phyloP scores from a whole-genome alignment of 2,797 vertebrate genomes.

The Sylvia borin region DNA sequence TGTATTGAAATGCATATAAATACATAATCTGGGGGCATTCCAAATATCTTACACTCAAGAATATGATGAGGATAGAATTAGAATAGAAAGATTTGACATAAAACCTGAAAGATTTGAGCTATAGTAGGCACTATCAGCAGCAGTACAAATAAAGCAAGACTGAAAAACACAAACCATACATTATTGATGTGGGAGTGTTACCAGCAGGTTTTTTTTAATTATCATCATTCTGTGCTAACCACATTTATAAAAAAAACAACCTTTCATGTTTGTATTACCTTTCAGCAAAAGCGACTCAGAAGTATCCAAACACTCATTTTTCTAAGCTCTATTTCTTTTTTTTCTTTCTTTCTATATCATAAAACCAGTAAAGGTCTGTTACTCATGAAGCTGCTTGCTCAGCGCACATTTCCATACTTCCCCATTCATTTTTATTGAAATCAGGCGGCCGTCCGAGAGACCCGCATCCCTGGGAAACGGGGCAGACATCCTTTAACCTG shows the following conservation, averaged over 20 bases:
- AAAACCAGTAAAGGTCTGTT: constrained; percentile 30
- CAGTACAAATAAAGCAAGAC: not conserved
- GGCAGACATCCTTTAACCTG: constrained; percentile 71
- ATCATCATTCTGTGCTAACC: not conserved
- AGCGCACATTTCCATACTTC: constrained; percentile 47
- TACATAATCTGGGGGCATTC: not conserved
- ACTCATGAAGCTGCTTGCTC: not conserved
- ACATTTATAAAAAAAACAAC: not conserved
- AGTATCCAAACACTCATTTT: not conserved
- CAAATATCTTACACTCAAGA: not conserved
- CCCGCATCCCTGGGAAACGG: not conserved
- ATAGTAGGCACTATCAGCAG: not conserved
- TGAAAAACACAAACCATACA: not conserved
- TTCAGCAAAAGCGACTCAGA: not conserved
- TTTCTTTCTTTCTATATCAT: not conserved
- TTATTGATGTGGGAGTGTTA: not conserved
- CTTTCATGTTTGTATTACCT: not conserved
- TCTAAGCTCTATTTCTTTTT: not conserved
- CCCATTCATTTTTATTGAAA: constrained; percentile 63
- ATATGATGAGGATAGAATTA: not conserved
- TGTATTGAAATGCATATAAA: not conserved
- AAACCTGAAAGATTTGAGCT: not conserved
- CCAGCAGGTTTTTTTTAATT: not conserved
- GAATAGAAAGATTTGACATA: not conserved
- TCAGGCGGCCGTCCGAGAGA: not conserved